Evolutionary conservation across 53 echinoderm and acorn worm genomes (phyloP), one percentile per base, ranked within the genome.

Genomic region (Crossaster papposus): DNA sequence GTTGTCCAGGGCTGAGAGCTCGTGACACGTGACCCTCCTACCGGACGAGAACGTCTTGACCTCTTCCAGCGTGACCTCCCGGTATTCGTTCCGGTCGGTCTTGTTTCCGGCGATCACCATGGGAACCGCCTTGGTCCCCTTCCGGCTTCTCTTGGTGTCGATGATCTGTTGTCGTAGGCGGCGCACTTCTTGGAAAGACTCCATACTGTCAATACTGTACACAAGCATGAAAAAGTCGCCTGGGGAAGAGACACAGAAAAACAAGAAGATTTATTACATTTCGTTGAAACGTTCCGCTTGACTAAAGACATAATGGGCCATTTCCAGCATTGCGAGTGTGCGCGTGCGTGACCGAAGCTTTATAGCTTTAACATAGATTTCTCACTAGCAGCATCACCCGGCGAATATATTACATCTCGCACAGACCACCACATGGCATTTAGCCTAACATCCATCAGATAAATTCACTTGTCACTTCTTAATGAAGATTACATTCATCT

Each of bases 61-160:
- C 50, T 96, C 94, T 11, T 96, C 96, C 75, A 93, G 86, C 31
- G 83, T 91, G 35, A 96, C 94, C 79, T 96, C 93, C 3, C 96
- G 90, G 83, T 77, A 72, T 64, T 93, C 90, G 76, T 90, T 89
- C 78, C 88, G 81, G 82, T 96, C 96, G 77, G 88, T 80, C 81
- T 96, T 96, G 83, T 96, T 96, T 14, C 96, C 96, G 11, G 94
- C 96, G 38, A 96, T 95, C 37, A 96, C 95, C 96, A 96, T 96
- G 81, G 96, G 96, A 52, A 95, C 93, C 2, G 96, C 90, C 68
- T 94, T 97, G 72, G 84, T 91, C 18, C 97, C 95, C 54, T 95
- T 95, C 68, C 92, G 92, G 51, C 95, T 81, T 72, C 81, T 35
- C 68, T 96, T 96, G 29, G 98, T 97, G 76, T 96, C 95, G 78